Percentiles rank a stretch among this genome's conserved stretches.
Evolutionary conservation across 2,888 invertebrate species (phyloP).

Genomic region (Thelaira solivaga): DNA sequence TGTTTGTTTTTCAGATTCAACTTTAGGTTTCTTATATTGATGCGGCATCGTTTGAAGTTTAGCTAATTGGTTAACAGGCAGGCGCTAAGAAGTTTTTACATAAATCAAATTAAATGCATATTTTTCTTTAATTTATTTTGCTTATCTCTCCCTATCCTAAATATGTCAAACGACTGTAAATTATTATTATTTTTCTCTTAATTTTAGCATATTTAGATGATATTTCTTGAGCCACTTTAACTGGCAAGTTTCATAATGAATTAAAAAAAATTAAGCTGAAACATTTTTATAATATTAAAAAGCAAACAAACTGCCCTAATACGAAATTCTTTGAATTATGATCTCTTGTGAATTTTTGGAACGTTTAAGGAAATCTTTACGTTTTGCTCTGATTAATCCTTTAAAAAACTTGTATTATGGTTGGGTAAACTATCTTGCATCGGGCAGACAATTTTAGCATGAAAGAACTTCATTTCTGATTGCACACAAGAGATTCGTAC

Average conservation of each 20-base stretch:
- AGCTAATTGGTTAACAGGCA: slow-evolving; percentile 54
- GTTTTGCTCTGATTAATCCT: no score
- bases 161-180: slow-evolving; percentile 27
- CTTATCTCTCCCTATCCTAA: background rate
- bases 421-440: no score
- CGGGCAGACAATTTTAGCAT: no score
- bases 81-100: slow-evolving; percentile 57
- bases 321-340: no score
- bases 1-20: slow-evolving; percentile 26
- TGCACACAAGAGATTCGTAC: no score
- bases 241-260: background rate
- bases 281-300: background rate
- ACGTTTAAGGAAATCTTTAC: no score
- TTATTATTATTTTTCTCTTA: slow-evolving; percentile 30
- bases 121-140: slow-evolving; percentile 5
- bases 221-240: background rate
- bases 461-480: no score
- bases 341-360: no score
- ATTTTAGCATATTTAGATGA: background rate
- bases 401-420: no score
- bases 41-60: slow-evolving; percentile 55
- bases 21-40: background rate
- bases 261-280: background rate
- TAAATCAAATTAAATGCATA: slow-evolving; percentile 49
- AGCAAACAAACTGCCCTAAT: no score